Percentiles rank a stretch among this genome's conserved stretches.
These are phyloP conservation scores for Nomada fabriciana DNA, from an alignment of 2,888 invertebrate genomes.

Conservation along the genomic window DNA sequence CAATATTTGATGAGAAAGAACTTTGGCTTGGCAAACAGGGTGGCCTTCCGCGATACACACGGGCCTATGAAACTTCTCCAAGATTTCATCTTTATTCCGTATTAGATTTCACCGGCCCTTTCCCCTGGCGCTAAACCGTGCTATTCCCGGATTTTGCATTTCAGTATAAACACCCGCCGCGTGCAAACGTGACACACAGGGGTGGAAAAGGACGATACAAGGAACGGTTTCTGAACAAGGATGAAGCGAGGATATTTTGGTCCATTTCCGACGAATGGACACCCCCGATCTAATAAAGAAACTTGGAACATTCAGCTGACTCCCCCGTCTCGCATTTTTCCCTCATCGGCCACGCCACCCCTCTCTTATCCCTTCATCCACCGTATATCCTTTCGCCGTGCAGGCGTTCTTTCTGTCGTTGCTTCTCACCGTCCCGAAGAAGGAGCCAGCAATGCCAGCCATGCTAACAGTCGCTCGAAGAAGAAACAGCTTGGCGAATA, in stretches of 20 bases:
- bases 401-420: slow-evolving; percentile 27
- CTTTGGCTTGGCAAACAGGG: background rate
- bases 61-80: slow-evolving; percentile 47
- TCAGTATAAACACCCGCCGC: slow-evolving; percentile 45
- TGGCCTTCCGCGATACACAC: slow-evolving; percentile 11
- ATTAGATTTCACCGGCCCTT: slow-evolving; percentile 60
- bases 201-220: slow-evolving; percentile 4
- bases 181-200: slow-evolving; percentile 41
- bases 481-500: slow-evolving; percentile 63
- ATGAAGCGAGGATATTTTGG: slow-evolving; percentile 55
- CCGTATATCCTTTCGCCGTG: slow-evolving; percentile 19
- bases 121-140: background rate
- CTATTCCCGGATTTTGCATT: slow-evolving; percentile 56
- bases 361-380: background rate
- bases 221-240: background rate
- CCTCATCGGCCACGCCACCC: slow-evolving; percentile 38
- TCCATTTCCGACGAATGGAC: slow-evolving; percentile 74
- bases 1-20: slow-evolving; percentile 39
- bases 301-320: slow-evolving; percentile 68
- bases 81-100: slow-evolving; percentile 68
- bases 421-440: background rate
- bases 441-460: slow-evolving; percentile 23
- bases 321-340: slow-evolving; percentile 60
- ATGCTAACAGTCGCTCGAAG: slow-evolving; percentile 37
- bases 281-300: slow-evolving; percentile 78